Percentiles rank a stretch among this genome's conserved stretches.
phyloP scores from a whole-genome alignment of 2,797 vertebrate genomes.

The Squalus acanthias region DNA sequence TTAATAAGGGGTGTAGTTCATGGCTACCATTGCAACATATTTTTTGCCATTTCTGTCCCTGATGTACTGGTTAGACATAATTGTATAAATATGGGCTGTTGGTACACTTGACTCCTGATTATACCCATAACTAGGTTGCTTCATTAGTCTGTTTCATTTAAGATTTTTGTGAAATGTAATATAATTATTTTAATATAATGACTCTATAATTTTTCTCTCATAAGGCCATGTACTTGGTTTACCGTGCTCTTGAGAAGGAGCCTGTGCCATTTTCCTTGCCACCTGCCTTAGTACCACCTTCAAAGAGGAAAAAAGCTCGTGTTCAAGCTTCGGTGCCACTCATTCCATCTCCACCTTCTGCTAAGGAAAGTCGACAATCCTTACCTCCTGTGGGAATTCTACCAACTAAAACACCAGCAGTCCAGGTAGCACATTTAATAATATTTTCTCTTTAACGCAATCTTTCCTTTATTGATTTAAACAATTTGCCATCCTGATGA shows the following conservation, averaged over 20 bases:
- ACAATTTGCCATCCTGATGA: no score
- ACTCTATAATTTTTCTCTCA: neutral
- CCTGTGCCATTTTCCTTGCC: slow-evolving; percentile 90
- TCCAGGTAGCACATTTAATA: slow-evolving; percentile 58
- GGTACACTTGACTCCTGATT: neutral
- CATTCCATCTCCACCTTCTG: slow-evolving; percentile 71
- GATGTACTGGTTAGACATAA: neutral
- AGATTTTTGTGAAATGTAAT: neutral
- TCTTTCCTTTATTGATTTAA: neutral
- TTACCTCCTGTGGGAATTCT: slow-evolving; percentile 68
- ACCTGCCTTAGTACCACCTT: slow-evolving; percentile 82
- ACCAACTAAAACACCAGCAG: slow-evolving; percentile 67
- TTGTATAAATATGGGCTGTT: neutral
- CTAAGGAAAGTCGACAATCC: slow-evolving; percentile 76
- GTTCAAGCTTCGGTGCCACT: slow-evolving; percentile 69
- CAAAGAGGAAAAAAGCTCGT: slow-evolving; percentile 82
- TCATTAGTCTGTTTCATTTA: neutral
- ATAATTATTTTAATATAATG: neutral
- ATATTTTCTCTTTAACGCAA: neutral
- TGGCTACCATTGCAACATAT: neutral
- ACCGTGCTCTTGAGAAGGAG: slow-evolving; percentile 92
- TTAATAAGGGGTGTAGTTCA: neutral
- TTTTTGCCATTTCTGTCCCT: neutral
- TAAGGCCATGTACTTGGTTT: slow-evolving; percentile 97
- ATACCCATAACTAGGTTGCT: neutral